Evolutionary conservation across 2,797 vertebrate genomes (phyloP).

Genomic region (Arnoldichthys spilopterus): DNA sequence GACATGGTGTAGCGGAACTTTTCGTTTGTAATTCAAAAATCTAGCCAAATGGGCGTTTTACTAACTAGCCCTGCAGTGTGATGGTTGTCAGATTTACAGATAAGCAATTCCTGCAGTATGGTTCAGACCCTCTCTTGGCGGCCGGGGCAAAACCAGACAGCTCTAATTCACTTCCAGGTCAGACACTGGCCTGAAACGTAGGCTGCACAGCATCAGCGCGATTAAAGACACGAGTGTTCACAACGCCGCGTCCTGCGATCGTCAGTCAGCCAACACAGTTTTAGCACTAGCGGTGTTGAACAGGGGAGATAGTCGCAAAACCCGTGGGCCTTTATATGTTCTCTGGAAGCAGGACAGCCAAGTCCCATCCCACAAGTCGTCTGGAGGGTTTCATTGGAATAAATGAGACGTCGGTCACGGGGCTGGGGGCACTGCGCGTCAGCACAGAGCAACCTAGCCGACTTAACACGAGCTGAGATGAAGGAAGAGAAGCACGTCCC

Average conservation of each 20-base stretch:
- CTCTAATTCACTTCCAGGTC: slow-evolving; percentile 47
- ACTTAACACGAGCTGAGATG: slow-evolving; percentile 9
- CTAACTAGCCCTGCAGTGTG: neutral
- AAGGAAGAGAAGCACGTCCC: neutral
- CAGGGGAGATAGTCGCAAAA: neutral
- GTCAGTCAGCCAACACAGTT: too few relatives aligned
- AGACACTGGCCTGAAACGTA: slow-evolving; percentile 40
- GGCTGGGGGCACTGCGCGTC: slow-evolving; percentile 6
- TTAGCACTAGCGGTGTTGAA: neutral
- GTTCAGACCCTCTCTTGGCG: neutral
- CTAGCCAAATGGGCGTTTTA: neutral
- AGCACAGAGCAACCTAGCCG: slow-evolving; percentile 1
- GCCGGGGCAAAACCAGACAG: neutral
- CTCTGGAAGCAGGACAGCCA: slow-evolving; percentile 6
- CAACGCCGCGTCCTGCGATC: neutral
- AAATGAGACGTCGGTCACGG: slow-evolving; percentile 27
- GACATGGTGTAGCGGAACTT: too few relatives aligned
- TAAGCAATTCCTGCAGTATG: neutral
- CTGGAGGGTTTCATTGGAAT: slow-evolving; percentile 31
- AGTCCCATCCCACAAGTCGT: slow-evolving; percentile 16
- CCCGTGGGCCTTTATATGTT: neutral
- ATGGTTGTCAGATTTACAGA: neutral
- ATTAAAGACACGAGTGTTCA: slow-evolving; percentile 17
- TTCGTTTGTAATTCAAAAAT: neutral
- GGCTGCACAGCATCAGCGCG: slow-evolving; percentile 36